Conservation (phyloP, 1,140 invertebrate species). For the Colletes gigas region DNA sequence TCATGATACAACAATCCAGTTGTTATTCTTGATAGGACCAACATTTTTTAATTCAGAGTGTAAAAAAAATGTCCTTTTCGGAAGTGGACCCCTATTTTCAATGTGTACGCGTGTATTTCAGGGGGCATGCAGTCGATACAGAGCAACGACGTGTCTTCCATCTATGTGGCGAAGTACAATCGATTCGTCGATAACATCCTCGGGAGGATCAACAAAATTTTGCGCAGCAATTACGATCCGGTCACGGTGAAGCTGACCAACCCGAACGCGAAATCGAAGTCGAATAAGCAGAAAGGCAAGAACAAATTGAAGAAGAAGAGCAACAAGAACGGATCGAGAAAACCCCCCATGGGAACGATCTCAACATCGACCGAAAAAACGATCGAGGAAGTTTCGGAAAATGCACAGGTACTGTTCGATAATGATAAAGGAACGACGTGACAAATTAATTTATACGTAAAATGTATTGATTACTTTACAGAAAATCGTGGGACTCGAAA, state of each 20-base stretch:
- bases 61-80: too few species aligned
- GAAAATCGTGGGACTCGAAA: constrained; percentile 28
- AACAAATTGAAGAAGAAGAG: constrained; percentile 58
- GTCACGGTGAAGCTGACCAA: constrained; percentile 89
- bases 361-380: constrained; percentile 34
- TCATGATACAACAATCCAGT: too few species aligned
- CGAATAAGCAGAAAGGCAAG: constrained; percentile 58
- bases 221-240: constrained; percentile 89
- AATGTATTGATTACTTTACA: neutral
- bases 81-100: too few species aligned
- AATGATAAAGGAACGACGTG: neutral
- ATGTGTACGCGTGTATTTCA: constrained; percentile 62
- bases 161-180: constrained; percentile 90
- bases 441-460: too few species aligned
- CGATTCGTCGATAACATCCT: constrained; percentile 91
- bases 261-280: constrained; percentile 75
- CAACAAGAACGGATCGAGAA: constrained; percentile 53
- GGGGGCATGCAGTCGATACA: constrained; percentile 74
- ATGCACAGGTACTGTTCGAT: neutral
- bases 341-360: constrained; percentile 24
- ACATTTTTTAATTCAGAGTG: too few species aligned
- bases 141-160: constrained; percentile 83
- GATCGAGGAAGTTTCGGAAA: constrained; percentile 10
- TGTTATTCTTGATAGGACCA: too few species aligned
- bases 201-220: constrained; percentile 88